Conservation (phyloP, 2,113 vertebrate genomes). For the Heloderma charlesbogerti region DNA sequence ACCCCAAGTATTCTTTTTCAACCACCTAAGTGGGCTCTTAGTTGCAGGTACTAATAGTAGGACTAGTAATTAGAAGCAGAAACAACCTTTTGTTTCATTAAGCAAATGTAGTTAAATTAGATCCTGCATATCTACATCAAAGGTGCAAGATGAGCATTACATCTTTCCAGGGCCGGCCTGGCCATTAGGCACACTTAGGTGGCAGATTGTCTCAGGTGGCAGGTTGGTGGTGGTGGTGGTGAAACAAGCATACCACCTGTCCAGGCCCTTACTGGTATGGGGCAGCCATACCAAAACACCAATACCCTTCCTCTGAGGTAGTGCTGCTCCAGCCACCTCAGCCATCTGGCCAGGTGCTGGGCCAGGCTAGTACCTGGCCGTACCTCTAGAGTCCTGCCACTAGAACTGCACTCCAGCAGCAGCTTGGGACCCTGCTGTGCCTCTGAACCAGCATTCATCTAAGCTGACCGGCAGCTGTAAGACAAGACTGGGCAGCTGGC, state of each 20-base stretch:
- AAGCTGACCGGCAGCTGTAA: neutral
- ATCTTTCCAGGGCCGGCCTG: neutral
- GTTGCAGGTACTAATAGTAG: neutral
- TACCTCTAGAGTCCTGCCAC: neutral
- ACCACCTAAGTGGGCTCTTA: neutral
- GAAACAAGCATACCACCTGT: neutral
- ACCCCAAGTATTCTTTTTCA: neutral
- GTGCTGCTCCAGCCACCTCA: too few species aligned
- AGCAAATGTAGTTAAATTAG: slow-evolving; percentile 43
- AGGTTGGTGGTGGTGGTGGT: neutral
- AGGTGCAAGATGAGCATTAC: slow-evolving; percentile 27
- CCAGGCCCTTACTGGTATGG: too few species aligned
- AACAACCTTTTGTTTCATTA: slow-evolving; percentile 45
- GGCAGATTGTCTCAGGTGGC: neutral
- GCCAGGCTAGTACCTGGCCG: neutral
- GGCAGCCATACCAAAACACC: neutral
- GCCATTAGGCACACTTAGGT: neutral
- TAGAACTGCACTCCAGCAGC: too few species aligned
- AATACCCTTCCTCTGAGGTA: neutral
- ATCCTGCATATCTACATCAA: slow-evolving; percentile 38
- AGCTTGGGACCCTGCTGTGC: neutral
- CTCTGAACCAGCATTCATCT: too few species aligned
- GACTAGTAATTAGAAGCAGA: slow-evolving; percentile 45
- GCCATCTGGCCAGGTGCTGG: neutral
- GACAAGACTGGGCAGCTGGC: neutral